Evolutionary conservation across 2,113 vertebrate species (phyloP), one percentile per base, ranked within the genome.

Genomic region (Callorhinus ursinus): DNA sequence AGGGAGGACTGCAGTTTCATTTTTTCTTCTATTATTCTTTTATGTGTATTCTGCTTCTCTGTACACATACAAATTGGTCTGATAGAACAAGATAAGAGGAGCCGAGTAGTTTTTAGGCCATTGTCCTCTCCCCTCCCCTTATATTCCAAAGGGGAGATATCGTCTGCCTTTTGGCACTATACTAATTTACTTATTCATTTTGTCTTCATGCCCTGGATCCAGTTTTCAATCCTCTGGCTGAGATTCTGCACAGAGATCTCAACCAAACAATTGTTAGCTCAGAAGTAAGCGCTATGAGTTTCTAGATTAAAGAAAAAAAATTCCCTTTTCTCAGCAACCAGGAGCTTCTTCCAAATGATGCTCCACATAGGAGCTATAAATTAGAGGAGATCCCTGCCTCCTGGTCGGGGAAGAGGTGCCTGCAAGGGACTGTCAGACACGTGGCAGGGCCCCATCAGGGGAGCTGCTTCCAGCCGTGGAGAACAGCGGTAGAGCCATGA

Each of bases 121-220:
- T 84, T 79, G 36, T 88, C 51, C 3, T 81, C 24, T 1, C 42
- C 13, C 46, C 24, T 79, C 71, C 16, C 4, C 65, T 67, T 77
- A 7, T 15, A 81, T 82, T 61, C 24, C 63, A 53, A 63, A 93
- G 65, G 28, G 18, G 11, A 46, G 46, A 46, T 51, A 36, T 74
- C 87, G 42, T 65, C 36, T 77, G 3, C 84, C 80, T 63, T 88
- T 94, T 69, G 67, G 7, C 26, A 13, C 67, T 67, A 7, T 36
- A 9, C 65, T 93, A 57, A 92, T 83, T 90, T 69, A 81, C 57
- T 92, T 90, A 51, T 33, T 90, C 28, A 86, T 93, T 96, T 96
- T 88, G 31, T 87, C 81, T 90, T 92, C 61, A 77, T 39, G 26
- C 22, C 69, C 63, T 87, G 69, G 80, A 72, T 74, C 57, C 82